These are phyloP conservation scores for Bufotes viridis DNA, from an alignment of 2,797 vertebrate genomes.

Conservation along the genomic window DNA sequence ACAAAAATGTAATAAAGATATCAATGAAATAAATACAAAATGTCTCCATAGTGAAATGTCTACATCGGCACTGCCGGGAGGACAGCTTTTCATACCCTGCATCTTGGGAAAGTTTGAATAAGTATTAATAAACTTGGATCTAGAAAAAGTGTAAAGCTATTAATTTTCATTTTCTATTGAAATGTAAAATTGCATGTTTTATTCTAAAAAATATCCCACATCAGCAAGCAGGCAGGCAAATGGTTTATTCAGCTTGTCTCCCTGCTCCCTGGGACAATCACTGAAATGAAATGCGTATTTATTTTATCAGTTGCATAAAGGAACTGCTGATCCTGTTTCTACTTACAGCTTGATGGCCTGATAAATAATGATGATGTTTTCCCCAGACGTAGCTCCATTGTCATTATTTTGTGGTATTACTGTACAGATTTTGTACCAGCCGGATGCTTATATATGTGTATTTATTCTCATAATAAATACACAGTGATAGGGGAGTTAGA, in stretches of 20 bases:
- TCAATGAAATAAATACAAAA: neutral
- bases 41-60: neutral
- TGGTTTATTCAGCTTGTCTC: slow-evolving; percentile 29
- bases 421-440: slow-evolving; percentile 11
- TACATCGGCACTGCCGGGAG: neutral
- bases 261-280: slow-evolving; percentile 43
- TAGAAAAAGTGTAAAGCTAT: slow-evolving; percentile 28
- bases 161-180: slow-evolving; percentile 26
- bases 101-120: slow-evolving; percentile 15
- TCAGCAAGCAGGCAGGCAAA: slow-evolving; percentile 48
- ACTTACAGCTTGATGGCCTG: slow-evolving; percentile 35
- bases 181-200: slow-evolving; percentile 20
- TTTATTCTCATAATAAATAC: no score
- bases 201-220: slow-evolving; percentile 7
- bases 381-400: slow-evolving; percentile 34
- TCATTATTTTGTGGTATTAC: slow-evolving; percentile 1
- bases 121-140: slow-evolving; percentile 30
- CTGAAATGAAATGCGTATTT: slow-evolving; percentile 50
- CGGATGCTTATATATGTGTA: neutral
- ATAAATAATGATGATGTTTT: slow-evolving; percentile 42
- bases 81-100: neutral
- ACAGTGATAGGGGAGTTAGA: no score
- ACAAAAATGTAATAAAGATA: neutral
- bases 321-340: slow-evolving; percentile 44
- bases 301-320: slow-evolving; percentile 39